Evolutionary conservation across 2,797 vertebrate genomes (phyloP).

Genomic region (Trematomus bernacchii): DNA sequence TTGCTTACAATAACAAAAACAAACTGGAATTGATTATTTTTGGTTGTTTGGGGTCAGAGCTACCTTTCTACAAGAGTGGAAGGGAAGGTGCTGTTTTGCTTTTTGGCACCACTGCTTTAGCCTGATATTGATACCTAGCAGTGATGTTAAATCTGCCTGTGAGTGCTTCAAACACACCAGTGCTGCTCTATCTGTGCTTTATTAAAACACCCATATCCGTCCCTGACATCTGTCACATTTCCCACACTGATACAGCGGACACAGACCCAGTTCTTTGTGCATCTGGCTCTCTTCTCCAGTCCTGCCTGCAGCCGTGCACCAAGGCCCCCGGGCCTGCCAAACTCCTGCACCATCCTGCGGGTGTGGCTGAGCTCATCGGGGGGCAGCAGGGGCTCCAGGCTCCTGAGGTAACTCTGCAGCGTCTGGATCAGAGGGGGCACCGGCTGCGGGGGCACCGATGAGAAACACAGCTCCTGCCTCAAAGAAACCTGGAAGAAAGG

Average conservation of each 20-base stretch:
- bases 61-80: neutral
- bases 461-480: constrained; percentile 69
- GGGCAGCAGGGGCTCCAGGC: constrained; percentile 87
- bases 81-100: neutral
- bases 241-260: constrained; percentile 45
- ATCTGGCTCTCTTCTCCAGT: constrained; percentile 81
- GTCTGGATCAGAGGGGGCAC: constrained; percentile 86
- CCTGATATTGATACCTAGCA: neutral
- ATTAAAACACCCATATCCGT: neutral
- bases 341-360: constrained; percentile 81
- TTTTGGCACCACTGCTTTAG: neutral
- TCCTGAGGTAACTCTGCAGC: constrained; percentile 84
- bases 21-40: neutral
- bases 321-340: constrained; percentile 78
- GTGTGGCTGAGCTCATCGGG: constrained; percentile 87
- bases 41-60: neutral
- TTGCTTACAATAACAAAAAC: neutral
- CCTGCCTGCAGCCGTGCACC: constrained; percentile 82
- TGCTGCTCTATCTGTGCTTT: neutral
- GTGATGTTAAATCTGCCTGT: neutral
- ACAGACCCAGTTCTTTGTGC: constrained; percentile 88
- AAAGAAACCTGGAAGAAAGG: constrained; percentile 57
- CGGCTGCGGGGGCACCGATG: constrained; percentile 83
- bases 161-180: neutral
- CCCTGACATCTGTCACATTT: constrained; percentile 26